These are phyloP conservation scores for Sardinella longiceps DNA, from an alignment of 2,797 vertebrate genomes.

Conservation along the genomic window DNA sequence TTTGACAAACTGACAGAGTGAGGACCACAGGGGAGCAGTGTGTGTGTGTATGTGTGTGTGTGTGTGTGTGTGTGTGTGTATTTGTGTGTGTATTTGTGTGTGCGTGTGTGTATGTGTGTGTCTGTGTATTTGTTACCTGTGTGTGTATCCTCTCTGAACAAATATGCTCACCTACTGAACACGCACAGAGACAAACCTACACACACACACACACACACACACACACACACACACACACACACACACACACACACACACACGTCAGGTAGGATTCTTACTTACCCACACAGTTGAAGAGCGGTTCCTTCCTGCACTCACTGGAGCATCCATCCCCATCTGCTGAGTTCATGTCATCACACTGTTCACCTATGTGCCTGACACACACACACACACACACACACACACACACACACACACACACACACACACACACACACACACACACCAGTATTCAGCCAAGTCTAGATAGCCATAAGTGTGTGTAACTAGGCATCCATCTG, in stretches of 20 bases:
- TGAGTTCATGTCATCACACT: conserved; percentile 87
- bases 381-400: conserved; percentile 26
- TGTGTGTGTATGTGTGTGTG: not conserved
- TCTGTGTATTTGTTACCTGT: too few species aligned
- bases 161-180: not conserved
- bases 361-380: conserved; percentile 79
- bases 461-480: too few species aligned
- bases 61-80: not conserved
- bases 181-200: not conserved
- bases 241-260: conserved; percentile 25
- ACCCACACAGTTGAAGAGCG: conserved; percentile 85
- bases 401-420: not conserved
- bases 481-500: too few species aligned
- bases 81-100: not conserved
- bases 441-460: too few species aligned
- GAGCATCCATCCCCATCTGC: conserved; percentile 85
- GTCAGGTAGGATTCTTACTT: conserved; percentile 65
- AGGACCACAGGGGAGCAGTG: too few species aligned
- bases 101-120: too few species aligned
- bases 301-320: conserved; percentile 80
- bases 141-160: not conserved
- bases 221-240: not conserved
- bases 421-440: not conserved
- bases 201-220: not conserved
- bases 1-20: conserved; percentile 34